Evolutionary conservation across 2,888 invertebrate genomes (phyloP).

Genomic region (Oligia fasciuncula): DNA sequence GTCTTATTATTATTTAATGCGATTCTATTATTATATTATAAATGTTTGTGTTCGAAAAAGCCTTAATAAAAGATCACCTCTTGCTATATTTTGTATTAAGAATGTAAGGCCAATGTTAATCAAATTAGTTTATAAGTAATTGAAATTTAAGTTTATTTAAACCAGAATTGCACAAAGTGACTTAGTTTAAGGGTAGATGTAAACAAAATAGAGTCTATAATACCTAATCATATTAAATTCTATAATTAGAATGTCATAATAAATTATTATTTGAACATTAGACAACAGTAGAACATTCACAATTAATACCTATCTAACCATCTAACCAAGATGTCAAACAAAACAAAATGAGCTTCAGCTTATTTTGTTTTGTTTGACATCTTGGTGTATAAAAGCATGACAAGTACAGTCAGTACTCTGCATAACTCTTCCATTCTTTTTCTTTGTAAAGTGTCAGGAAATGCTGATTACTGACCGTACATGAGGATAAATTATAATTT

Average conservation of each 20-base stretch:
- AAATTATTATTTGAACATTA: not conserved
- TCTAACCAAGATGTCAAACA: no score
- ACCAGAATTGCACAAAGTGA: conserved; percentile 84
- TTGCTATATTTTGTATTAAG: conserved; percentile 77
- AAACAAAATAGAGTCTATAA: not conserved
- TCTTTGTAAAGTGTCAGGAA: not conserved
- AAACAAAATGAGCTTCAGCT: not conserved
- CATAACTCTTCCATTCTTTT: not conserved
- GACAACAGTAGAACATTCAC: not conserved
- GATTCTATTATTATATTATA: not conserved
- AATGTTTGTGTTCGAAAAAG: conserved; percentile 42
- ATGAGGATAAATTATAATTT: not conserved
- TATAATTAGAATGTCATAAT: conserved; percentile 28
- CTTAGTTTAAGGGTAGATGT: conserved; percentile 28
- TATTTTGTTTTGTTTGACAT: not conserved
- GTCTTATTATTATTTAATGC: not conserved
- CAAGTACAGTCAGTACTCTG: not conserved
- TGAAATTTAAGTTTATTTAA: conserved; percentile 19
- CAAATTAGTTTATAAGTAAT: not conserved
- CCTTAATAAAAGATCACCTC: conserved; percentile 69
- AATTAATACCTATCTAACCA: not conserved
- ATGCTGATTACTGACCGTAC: not conserved
- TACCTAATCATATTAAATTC: not conserved
- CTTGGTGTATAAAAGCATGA: conserved; percentile 11
- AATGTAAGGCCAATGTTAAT: conserved; percentile 69